Evolutionary conservation across 2,797 vertebrate species (phyloP), one percentile per base, ranked within the genome.

Genomic region (Platalea minor): DNA sequence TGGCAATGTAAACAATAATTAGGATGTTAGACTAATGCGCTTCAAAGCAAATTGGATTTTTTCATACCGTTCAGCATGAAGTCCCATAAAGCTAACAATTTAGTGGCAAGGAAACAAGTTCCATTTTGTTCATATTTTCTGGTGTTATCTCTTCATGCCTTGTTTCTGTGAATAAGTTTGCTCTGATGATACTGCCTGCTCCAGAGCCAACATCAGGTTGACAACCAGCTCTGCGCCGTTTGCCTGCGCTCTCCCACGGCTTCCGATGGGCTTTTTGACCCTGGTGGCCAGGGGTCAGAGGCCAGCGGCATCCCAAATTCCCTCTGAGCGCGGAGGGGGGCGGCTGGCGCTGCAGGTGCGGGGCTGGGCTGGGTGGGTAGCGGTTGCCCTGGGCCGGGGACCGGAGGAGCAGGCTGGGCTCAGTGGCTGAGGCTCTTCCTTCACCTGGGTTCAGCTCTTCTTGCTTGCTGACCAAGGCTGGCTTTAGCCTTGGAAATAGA

Each of bases 1-100:
- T 98, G 98, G 97, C 97, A 98, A 97, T 98, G 98, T 98, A 98
- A 98, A 98, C 98, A 98, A 98, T 98, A 98, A 98, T 98, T 98
- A 98, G 97, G 96, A 98, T 98, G 97, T 97, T 98, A 98, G 98
- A 97, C 97, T 98, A 98, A 98, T 98, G 96, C 7, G 94, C 97
- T 98, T 98, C 98, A 98, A 98, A 98, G 98, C 97, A 98, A 98
- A 98, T 98, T 98, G 98, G 96, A 95, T 97, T 98, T 98, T 97
- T 98, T 97, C 97, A 95, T 98, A 97, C 92, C 7, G 63, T 98
- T 97, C 98, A 98, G 98, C 98, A 94, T 98, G 98, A 98, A 98
- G 98, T 98, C 98, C 97, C 97, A 98, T 98, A 98, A 98, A 98
- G 96, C 97, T 91, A 97, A 98, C 96, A 97, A 96, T 97, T 98